Percentiles rank a stretch among this genome's conserved stretches.
phyloP scores from a whole-genome alignment of 2,888 invertebrate species.

The Cheilosia soror region DNA sequence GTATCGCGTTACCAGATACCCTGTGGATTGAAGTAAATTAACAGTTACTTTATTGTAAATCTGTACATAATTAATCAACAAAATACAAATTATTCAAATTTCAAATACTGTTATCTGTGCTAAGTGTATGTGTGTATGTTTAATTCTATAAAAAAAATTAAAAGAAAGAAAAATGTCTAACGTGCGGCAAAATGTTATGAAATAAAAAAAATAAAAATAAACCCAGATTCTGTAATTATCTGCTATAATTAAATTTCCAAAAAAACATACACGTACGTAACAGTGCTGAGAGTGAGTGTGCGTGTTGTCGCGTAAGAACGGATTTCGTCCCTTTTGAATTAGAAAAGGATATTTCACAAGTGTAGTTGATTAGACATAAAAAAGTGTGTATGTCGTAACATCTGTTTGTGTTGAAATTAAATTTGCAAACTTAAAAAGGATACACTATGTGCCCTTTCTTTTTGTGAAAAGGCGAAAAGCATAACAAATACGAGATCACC shows the following conservation, averaged over 20 bases:
- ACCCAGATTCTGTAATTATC: conserved; percentile 38
- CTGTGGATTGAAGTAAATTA: conserved; percentile 55
- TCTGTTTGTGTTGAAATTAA: conserved; percentile 62
- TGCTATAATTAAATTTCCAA: conserved; percentile 33
- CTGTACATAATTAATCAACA: conserved; percentile 52
- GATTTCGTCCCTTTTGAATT: conserved; percentile 37
- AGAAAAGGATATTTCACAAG: conserved; percentile 46
- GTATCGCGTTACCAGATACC: conserved; percentile 41
- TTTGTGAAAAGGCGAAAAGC: conserved; percentile 43
- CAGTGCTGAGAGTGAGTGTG: conserved; percentile 34
- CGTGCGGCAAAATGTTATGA: conserved; percentile 48
- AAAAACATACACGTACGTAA: conserved; percentile 27
- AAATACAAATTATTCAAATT: conserved; percentile 15
- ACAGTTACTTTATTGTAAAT: conserved; percentile 59
- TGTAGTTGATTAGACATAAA: conserved; percentile 31
- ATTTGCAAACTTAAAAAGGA: conserved; percentile 53
- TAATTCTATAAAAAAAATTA: background rate
- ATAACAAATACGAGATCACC: conserved; percentile 50
- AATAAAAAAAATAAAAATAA: conserved; percentile 30
- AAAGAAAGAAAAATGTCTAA: conserved; percentile 1
- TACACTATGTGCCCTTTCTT: conserved; percentile 14
- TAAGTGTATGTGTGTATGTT: background rate
- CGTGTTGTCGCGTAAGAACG: conserved; percentile 45
- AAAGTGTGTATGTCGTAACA: conserved; percentile 61
- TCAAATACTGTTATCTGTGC: conserved; percentile 8